Conservation (phyloP, 2,113 vertebrate species). For the Hypanus sabinus region DNA sequence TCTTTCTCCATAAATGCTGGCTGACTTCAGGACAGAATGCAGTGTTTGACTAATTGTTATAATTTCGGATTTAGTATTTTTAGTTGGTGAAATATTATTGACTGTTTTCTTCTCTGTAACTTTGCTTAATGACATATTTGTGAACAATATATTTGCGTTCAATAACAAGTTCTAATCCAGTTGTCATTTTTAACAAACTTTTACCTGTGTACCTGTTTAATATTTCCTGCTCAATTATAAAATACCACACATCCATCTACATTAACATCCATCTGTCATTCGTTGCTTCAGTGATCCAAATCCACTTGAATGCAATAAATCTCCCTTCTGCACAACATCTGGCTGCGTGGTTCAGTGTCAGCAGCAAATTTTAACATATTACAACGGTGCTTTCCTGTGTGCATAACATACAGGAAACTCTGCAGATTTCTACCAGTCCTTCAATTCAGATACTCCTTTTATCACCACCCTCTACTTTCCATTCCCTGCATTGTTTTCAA, state of each 20-base stretch:
- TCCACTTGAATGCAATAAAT: conserved; percentile 27
- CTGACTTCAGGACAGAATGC: background rate
- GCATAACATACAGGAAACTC: background rate
- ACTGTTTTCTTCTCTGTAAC: background rate
- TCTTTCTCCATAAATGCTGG: background rate
- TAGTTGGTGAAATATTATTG: background rate
- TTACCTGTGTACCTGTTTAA: background rate
- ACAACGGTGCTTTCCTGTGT: background rate
- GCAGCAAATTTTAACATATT: conserved; percentile 27
- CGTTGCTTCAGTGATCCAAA: conserved; percentile 16
- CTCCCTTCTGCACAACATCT: background rate
- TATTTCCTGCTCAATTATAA: background rate
- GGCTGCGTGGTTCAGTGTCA: conserved; percentile 2
- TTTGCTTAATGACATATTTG: too few relatives aligned
- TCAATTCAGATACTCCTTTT: background rate
- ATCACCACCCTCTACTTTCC: conserved; percentile 1
- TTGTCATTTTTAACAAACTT: background rate
- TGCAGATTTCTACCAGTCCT: background rate
- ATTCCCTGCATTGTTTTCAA: background rate
- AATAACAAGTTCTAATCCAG: background rate
- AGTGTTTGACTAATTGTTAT: too few relatives aligned
- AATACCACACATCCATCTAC: background rate
- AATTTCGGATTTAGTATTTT: too few relatives aligned
- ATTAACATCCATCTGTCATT: background rate
- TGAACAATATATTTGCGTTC: too few relatives aligned